phyloP scores from a whole-genome alignment of 2,797 vertebrate species.

The Anisognathus igniventris region DNA sequence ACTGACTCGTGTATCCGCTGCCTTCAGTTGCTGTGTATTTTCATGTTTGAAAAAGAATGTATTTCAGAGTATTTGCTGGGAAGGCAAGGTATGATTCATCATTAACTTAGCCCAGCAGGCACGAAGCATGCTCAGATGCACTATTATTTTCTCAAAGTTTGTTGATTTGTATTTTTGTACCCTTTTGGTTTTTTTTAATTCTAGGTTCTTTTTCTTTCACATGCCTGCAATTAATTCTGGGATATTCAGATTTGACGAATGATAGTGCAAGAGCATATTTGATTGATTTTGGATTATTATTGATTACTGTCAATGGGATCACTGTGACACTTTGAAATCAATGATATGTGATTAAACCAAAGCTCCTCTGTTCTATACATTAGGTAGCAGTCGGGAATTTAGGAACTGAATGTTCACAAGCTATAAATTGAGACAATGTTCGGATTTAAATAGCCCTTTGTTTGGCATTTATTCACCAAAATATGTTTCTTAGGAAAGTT shows the following conservation, averaged over 20 bases:
- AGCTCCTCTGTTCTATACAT: slow-evolving; percentile 46
- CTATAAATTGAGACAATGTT: slow-evolving; percentile 72
- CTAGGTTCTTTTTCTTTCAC: slow-evolving; percentile 1
- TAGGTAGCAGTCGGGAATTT: slow-evolving; percentile 48
- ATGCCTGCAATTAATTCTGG: slow-evolving; percentile 67
- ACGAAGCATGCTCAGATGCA: neutral
- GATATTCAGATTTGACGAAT: slow-evolving; percentile 77
- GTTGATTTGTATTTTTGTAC: neutral
- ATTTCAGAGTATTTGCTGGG: neutral
- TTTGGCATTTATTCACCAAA: slow-evolving; percentile 70
- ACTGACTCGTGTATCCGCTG: neutral
- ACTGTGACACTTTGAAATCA: slow-evolving; percentile 73
- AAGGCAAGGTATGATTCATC: slow-evolving; percentile 13
- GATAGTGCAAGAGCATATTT: slow-evolving; percentile 68
- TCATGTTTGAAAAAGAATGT: neutral
- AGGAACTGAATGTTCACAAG: slow-evolving; percentile 65
- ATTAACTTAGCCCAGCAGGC: neutral
- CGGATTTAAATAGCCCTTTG: slow-evolving; percentile 72
- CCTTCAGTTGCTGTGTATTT: neutral
- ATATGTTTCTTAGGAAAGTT: slow-evolving; percentile 73
- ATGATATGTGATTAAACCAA: slow-evolving; percentile 76
- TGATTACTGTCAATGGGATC: slow-evolving; percentile 79
- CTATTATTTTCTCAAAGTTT: neutral
- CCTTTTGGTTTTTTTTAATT: neutral
- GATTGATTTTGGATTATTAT: slow-evolving; percentile 82